Evolutionary conservation across 2,797 vertebrate species (phyloP).

Genomic region (Octomys mimax): DNA sequence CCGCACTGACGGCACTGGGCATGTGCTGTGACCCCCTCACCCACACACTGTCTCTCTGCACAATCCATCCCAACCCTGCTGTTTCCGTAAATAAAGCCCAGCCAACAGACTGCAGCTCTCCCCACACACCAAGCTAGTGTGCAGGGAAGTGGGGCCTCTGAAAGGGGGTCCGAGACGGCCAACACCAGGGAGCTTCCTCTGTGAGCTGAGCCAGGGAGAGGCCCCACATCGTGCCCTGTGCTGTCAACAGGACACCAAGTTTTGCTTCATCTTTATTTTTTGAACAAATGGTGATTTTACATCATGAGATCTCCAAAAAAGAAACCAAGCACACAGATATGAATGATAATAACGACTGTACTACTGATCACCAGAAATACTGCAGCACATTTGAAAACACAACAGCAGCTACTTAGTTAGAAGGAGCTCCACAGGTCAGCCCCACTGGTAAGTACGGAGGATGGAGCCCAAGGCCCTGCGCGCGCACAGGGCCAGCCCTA

Average conservation of each 20-base stretch:
- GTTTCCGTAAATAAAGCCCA: conserved; percentile 94
- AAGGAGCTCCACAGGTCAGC: not conserved
- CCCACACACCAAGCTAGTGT: conserved; percentile 91
- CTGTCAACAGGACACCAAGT: not conserved
- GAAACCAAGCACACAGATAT: not conserved
- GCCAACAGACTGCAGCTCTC: conserved; percentile 89
- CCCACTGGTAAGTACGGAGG: not conserved
- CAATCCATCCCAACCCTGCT: conserved; percentile 92
- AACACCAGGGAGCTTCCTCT: not conserved
- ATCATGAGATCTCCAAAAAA: not conserved
- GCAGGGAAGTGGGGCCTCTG: conserved; percentile 85
- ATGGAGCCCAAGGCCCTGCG: not conserved
- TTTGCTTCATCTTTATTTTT: not conserved
- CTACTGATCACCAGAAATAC: conserved; percentile 8
- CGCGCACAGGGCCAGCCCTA: not conserved
- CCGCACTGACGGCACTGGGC: conserved; percentile 95
- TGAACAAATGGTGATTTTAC: conserved; percentile 31
- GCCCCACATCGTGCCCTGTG: not conserved
- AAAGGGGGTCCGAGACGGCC: conserved; percentile 84
- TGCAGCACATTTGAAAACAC: accelerated
- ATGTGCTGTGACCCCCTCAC: conserved; percentile 97
- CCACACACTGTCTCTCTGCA: conserved; percentile 87
- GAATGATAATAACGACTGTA: not conserved
- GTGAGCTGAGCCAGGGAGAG: not conserved
- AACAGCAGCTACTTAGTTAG: not conserved